Conservation (phyloP, 2,888 invertebrate genomes). For the Cerceris rybyensis region DNA sequence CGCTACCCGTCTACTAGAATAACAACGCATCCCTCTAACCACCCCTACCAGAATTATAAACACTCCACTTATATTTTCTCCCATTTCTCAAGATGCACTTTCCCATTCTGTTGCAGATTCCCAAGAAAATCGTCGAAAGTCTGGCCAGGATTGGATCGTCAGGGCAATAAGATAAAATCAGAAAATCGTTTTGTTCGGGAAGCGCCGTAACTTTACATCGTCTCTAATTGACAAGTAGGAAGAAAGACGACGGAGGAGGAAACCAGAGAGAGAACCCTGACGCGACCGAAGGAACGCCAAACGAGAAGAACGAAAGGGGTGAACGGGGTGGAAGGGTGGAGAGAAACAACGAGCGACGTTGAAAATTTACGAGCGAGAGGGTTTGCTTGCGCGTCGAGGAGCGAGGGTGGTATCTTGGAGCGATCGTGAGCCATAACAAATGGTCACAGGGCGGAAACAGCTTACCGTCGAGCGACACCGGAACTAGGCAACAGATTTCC, state of each 20-base stretch:
- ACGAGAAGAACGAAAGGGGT: slow-evolving; percentile 41
- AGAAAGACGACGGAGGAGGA: slow-evolving; percentile 15
- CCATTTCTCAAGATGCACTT: slow-evolving; percentile 24
- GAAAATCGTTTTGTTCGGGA: slow-evolving; percentile 64
- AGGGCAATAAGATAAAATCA: slow-evolving; percentile 38
- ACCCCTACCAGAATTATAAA: too few species aligned
- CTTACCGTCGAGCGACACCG: slow-evolving; percentile 52
- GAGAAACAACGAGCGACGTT: slow-evolving; percentile 26
- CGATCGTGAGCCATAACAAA: slow-evolving; percentile 61
- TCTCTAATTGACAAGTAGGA: slow-evolving; percentile 74
- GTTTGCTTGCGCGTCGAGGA: slow-evolving; percentile 50
- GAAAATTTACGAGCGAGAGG: slow-evolving; percentile 71
- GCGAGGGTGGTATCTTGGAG: slow-evolving; percentile 37
- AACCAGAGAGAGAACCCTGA: slow-evolving; percentile 33
- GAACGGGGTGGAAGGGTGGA: slow-evolving; percentile 3
- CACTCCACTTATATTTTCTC: too few species aligned
- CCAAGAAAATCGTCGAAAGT: slow-evolving; percentile 25
- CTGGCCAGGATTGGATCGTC: slow-evolving; percentile 40
- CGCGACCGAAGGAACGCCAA: neutral
- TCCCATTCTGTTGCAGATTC: slow-evolving; percentile 55
- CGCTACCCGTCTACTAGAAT: too few species aligned
- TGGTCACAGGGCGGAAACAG: slow-evolving; percentile 57
- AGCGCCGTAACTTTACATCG: slow-evolving; percentile 69
- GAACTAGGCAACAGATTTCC: slow-evolving; percentile 48
- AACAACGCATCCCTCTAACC: too few species aligned